phyloP scores from a whole-genome alignment of 2,113 vertebrate species.

The Coregonus clupeaformis region DNA sequence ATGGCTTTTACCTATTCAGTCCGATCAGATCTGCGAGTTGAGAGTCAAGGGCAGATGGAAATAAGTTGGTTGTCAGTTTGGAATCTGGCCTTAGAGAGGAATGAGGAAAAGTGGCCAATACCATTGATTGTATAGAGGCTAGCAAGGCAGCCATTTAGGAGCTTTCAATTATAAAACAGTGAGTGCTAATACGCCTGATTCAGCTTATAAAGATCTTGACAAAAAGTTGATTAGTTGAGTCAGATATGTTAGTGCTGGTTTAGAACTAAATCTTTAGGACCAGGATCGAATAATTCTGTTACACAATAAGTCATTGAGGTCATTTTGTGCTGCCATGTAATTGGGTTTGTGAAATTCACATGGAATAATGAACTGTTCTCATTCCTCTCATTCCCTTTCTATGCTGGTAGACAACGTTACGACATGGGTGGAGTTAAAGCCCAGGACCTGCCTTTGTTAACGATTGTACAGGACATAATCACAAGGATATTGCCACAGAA shows the following conservation, averaged over 20 bases:
- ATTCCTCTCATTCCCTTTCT: not conserved
- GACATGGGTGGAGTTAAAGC: not conserved
- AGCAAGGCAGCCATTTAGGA: not conserved
- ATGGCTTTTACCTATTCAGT: conserved; percentile 63
- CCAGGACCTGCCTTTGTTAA: not conserved
- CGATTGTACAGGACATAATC: not conserved
- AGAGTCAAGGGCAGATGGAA: not conserved
- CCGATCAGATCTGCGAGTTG: conserved; percentile 61
- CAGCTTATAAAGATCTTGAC: not conserved
- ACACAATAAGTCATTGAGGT: too few species aligned
- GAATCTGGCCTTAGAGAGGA: not conserved
- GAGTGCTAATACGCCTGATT: not conserved
- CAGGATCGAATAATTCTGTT: too few species aligned
- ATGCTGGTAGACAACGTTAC: not conserved
- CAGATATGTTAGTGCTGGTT: not conserved
- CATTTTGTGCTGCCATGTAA: not conserved
- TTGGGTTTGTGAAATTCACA: not conserved
- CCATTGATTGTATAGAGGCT: not conserved
- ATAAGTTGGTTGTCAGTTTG: not conserved
- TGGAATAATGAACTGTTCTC: not conserved
- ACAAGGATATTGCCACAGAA: not conserved
- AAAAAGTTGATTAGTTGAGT: not conserved
- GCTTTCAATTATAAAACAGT: not conserved
- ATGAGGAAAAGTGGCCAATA: not conserved
- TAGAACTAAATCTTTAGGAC: not conserved